phyloP scores from a whole-genome alignment of 2,888 invertebrate species.

The Agapostemon virescens region DNA sequence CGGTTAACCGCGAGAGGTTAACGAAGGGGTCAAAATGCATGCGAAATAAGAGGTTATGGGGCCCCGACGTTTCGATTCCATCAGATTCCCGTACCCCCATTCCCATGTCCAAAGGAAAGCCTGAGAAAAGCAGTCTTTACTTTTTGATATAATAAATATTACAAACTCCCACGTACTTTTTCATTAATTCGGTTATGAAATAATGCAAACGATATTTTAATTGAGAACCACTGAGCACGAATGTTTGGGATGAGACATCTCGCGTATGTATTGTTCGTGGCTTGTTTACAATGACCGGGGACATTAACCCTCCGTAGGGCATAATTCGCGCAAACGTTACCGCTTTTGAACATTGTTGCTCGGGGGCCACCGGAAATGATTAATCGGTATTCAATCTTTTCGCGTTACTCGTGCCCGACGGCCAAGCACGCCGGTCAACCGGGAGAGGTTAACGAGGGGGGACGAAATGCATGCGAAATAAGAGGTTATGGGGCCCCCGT shows the following conservation, averaged over 20 bases:
- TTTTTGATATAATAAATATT: too few relatives aligned
- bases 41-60: too few relatives aligned
- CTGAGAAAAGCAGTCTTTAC: too few relatives aligned
- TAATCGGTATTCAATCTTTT: background rate
- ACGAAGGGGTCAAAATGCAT: too few relatives aligned
- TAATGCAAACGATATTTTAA: background rate
- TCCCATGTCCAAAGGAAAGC: too few relatives aligned
- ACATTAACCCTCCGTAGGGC: background rate
- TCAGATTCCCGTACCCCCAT: too few relatives aligned
- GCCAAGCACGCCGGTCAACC: background rate
- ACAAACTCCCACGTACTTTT: too few relatives aligned
- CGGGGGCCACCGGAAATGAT: background rate
- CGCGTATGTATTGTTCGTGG: background rate
- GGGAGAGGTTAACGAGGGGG: background rate
- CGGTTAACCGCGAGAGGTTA: too few relatives aligned
- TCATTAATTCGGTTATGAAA: background rate
- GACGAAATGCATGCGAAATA: background rate
- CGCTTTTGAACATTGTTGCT: too few relatives aligned
- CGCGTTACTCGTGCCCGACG: background rate
- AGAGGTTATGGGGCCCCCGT: background rate
- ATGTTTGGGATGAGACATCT: background rate
- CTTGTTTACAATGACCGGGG: background rate
- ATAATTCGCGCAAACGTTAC: background rate
- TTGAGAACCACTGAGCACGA: background rate
- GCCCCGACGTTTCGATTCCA: too few relatives aligned